A percentile compares a stretch with the other conserved stretches of the same genome.
Evolutionary conservation across 2,888 invertebrate genomes (phyloP).

Genomic region (Timandra comae): DNA sequence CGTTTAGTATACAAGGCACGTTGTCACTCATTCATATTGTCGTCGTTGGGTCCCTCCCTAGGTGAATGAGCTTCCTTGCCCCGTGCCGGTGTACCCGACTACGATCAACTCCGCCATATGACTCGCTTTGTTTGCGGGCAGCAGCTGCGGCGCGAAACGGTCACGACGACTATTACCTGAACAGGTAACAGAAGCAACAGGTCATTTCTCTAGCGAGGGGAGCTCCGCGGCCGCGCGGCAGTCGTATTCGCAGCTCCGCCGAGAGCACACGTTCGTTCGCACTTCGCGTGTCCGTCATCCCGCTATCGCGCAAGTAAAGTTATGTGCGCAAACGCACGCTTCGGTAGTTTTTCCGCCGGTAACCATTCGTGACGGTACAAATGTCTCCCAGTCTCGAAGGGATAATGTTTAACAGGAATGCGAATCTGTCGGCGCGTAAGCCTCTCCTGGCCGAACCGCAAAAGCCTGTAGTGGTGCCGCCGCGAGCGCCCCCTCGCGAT

Average conservation of each 20-base stretch:
- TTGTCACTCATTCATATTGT: constrained; percentile 53
- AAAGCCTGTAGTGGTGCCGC: constrained; percentile 62
- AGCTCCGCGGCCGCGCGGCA: constrained; percentile 41
- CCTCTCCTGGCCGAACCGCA: constrained; percentile 70
- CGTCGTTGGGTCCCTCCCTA: constrained; percentile 19
- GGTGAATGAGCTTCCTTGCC: constrained; percentile 50
- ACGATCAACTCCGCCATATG: constrained; percentile 49
- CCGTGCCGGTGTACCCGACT: constrained; percentile 21
- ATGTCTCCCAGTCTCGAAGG: constrained; percentile 74
- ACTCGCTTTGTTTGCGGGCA: constrained; percentile 54
- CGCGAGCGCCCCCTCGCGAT: constrained; percentile 65
- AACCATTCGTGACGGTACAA: constrained; percentile 60
- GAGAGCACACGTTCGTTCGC: constrained; percentile 30
- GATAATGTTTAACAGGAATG: constrained; percentile 72
- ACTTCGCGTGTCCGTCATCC: constrained; percentile 22
- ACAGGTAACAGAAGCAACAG: constrained; percentile 74
- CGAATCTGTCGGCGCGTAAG: constrained; percentile 67
- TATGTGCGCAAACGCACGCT: constrained; percentile 66
- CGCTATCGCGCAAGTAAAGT: constrained; percentile 44
- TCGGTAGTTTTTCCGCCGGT: constrained; percentile 40
- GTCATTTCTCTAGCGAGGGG: constrained; percentile 66
- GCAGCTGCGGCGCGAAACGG: constrained; percentile 67
- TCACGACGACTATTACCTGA: constrained; percentile 50
- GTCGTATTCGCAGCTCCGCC: constrained; percentile 44
- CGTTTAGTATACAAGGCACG: constrained; percentile 50